Evolutionary conservation across 1,140 invertebrate species (phyloP), one percentile per base, ranked within the genome.

Genomic region (Apolygus lucorum): DNA sequence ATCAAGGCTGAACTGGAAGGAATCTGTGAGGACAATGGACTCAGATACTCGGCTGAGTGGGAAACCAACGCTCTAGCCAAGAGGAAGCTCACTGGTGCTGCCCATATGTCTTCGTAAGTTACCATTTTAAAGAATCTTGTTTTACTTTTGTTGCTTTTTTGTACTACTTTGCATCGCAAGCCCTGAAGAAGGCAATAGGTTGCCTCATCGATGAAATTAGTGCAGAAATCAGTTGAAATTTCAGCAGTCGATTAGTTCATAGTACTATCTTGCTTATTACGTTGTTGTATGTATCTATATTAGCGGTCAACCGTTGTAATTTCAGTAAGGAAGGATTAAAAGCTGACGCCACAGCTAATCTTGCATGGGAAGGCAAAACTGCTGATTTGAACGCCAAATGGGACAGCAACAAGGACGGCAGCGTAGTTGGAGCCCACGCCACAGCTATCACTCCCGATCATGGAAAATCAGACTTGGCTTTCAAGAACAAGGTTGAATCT

Each of bases 341-440:
- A 28, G 62, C 42, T 0, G 67, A 71, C 17, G 29, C 52, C 17
- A 42, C 68, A 0, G 28, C 66, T 25, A 67, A 52, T 63, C 28
- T 73, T 1, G 54, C 49, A 11, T 71, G 52, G 28, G 72, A 73
- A 13, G 72, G 72, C 21, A 73, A 73, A 42, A 64, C 22, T 1
- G 70, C 71, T 14, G 83, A 85, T 70, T 71, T 83, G 0, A 85
- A 86, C 42, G 73, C 81, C 0, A 84, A 85, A 69, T 79, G 78
- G 21, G 79, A 80, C 0, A 63, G 25, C 25, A 65, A 54, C 26
- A 69, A 68, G 29, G 65, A 70, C 11, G 59, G 62, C 24, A 68
- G 63, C 34, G 64, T 28, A 17, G 29, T 28, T 34, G 29, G 67
- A 62, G 49, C 68, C 13, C 28, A 64, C 4, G 25, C 70, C 14